Base-by-base conservation (phyloP, 1,140 invertebrate genomes). In the Drosophila parvula region DNA sequence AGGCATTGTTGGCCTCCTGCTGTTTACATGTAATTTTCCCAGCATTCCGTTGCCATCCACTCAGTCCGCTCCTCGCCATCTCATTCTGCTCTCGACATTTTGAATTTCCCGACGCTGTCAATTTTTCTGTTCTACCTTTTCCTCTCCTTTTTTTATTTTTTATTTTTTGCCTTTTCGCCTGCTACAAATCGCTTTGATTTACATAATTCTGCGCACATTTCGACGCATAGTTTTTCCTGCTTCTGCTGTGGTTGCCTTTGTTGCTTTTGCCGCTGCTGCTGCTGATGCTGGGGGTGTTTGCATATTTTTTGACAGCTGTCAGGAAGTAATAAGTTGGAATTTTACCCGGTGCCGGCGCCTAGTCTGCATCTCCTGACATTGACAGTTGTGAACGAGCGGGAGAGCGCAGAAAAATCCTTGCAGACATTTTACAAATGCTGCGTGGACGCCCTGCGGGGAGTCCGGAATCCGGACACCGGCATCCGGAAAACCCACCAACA, bases 231-330 rank as follows among this genome's bases (percentile, higher is more conserved):
- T 86, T 86, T 78, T 68, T 18, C 68, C 51, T 38, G 51, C 51
- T 53, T 53, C 34, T 18, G 51, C 51, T 55, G 51, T 38, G 34
- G 51, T 55, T 14, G 50, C 50, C 12, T 36, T 53, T 22, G 27
- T 8, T 32, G 47, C 55, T 64, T 45, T 68, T 55, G 43, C 67
- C 51, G 22, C 22, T 22, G 59, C 59, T 45, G 62, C 64, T 55
- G 43, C 67, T 56, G n/a, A n/a, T n/a, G 59, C 59, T 50, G 62
- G 62, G 69, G 79, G 50, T 89, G 86, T 90, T 90, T 86, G 85
- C 86, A 80, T 86, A 90, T 86, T 90, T 89, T 90, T 90, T 89
- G 86, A 90, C 86, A 90, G 86, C 86, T 90, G 86, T 90, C 86
- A 90, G 86, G 86, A 90, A 90, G 86, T 90, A 90, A 90, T 90